Evolutionary conservation across 2,113 vertebrate species (phyloP).

Genomic region (Limnothrissa miodon): DNA sequence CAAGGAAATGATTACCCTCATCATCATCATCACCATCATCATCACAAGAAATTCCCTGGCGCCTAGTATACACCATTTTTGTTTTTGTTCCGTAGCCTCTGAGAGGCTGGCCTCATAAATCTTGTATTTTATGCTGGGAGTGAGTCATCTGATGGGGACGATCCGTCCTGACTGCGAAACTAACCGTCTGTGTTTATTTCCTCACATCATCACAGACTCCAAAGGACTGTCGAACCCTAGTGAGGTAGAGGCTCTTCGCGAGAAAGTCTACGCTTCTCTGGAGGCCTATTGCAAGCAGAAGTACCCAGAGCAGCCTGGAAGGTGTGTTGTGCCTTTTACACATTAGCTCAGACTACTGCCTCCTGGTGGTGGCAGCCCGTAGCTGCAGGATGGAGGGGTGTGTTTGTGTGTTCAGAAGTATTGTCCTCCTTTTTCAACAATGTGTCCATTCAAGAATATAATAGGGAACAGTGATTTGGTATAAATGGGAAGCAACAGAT

Average conservation of each 20-base stretch:
- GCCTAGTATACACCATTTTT: neutral
- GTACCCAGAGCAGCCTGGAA: conserved; percentile 96
- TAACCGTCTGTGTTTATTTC: neutral
- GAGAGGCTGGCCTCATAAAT: neutral
- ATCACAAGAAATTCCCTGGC: neutral
- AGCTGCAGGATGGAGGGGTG: neutral
- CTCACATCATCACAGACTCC: conserved; percentile 74
- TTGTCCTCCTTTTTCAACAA: too few relatives aligned
- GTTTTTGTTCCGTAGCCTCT: neutral
- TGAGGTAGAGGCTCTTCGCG: conserved; percentile 91
- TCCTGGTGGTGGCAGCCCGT: neutral
- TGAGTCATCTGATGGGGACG: neutral
- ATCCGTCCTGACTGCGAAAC: neutral
- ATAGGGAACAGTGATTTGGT: neutral
- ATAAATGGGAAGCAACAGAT: neutral
- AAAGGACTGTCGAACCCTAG: conserved; percentile 95
- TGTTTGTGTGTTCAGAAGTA: neutral
- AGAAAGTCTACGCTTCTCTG: conserved; percentile 96
- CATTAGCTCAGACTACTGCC: neutral
- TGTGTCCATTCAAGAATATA: neutral
- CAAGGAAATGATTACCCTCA: neutral
- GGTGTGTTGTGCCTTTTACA: conserved; percentile 65
- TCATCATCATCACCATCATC: neutral
- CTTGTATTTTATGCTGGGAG: neutral
- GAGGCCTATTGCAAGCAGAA: conserved; percentile 99